Evolutionary conservation across 2,888 invertebrate genomes (phyloP).

Genomic region (Drosophila pseudotalamancana): DNA sequence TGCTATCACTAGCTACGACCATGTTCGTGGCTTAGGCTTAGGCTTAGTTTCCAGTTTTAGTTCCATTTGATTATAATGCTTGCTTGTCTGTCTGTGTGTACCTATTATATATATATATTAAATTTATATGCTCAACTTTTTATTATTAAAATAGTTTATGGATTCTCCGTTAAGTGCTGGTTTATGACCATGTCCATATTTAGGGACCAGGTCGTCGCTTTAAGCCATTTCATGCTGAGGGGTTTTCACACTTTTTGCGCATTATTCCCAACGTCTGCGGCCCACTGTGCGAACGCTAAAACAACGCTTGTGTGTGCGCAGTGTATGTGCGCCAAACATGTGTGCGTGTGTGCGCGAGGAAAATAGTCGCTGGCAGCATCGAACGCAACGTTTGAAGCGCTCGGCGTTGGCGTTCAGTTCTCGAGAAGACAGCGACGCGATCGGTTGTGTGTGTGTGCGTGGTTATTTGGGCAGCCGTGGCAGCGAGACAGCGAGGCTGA

Average conservation of each 20-base stretch:
- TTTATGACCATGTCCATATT: slow-evolving; percentile 39
- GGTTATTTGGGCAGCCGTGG: slow-evolving; percentile 11
- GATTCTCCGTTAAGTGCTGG: slow-evolving; percentile 27
- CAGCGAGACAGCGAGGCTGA: slow-evolving; percentile 18
- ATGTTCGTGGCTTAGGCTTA: background rate
- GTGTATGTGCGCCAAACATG: background rate
- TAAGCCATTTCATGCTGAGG: slow-evolving; percentile 30
- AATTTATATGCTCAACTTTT: slow-evolving; percentile 23
- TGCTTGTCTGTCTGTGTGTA: background rate
- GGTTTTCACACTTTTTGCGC: slow-evolving; percentile 42
- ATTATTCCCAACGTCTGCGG: slow-evolving; percentile 21
- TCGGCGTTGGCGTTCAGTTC: slow-evolving; percentile 68
- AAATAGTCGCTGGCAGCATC: slow-evolving; percentile 53
- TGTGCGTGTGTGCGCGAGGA: slow-evolving; percentile 44
- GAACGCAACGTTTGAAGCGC: slow-evolving; percentile 56
- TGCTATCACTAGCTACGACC: slow-evolving; percentile 74
- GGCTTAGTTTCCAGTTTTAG: slow-evolving; percentile 12
- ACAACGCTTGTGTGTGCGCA: no score
- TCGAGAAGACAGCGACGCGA: slow-evolving; percentile 68
- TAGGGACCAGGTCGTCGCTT: slow-evolving; percentile 26
- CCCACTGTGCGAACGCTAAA: slow-evolving; percentile 62
- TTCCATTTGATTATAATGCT: background rate
- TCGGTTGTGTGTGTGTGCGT: slow-evolving; percentile 54
- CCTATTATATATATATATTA: slow-evolving; percentile 25
- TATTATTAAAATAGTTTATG: slow-evolving; percentile 7